Evolutionary conservation across 1,140 invertebrate species (phyloP), one percentile per base, ranked within the genome.

Genomic region (Conus ventricosus): DNA sequence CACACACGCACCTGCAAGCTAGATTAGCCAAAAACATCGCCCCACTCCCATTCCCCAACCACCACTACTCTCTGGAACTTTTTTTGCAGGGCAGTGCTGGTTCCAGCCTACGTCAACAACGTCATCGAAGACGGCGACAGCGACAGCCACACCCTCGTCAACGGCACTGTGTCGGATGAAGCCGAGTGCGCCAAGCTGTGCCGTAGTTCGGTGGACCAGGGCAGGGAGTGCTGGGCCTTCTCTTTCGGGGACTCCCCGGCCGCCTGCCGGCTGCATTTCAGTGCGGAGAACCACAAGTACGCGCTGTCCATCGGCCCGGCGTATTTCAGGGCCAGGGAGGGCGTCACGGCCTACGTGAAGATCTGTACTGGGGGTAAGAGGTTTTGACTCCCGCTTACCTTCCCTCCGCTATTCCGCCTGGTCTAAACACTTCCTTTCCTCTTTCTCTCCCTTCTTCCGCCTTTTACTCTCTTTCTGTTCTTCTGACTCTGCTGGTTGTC

Each of bases 191-290:
- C 89, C 27, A 81, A 81, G 39, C 71, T 25, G 25, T 90, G 89
- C 57, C 81, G 89, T 4, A 85, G 85, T 25, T 15, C 39, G 0
- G 39, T 86, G n/a, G 7, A 83, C 4, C 1, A 60, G 23, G 60
- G 63, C 15, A 6, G 23, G 5, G 89, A 90, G 75, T 90, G 89
- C 27, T 90, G 89, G 89, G 89, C 83, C 54, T 84, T 88, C 55
- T 54, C 71, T 54, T 84, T 85, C 84, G 7, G 17, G 5, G 60
- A 39, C 20, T 10, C 71, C n/a, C 53, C n/a, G n/a, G n/a, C 7
- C 71, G n/a, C n/a, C 71, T 85, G 81, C 55, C 51, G n/a, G 39
- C 23, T 39, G 51, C 84, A 82, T 25, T 82, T 83, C 88, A 75
- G 60, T 6, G 8, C 5, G 55, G 57, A 53, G 53, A 83, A 53